Percentiles rank a stretch among this genome's conserved stretches.
phyloP scores from a whole-genome alignment of 2,888 invertebrate genomes.

The Drosophila prolongata region DNA sequence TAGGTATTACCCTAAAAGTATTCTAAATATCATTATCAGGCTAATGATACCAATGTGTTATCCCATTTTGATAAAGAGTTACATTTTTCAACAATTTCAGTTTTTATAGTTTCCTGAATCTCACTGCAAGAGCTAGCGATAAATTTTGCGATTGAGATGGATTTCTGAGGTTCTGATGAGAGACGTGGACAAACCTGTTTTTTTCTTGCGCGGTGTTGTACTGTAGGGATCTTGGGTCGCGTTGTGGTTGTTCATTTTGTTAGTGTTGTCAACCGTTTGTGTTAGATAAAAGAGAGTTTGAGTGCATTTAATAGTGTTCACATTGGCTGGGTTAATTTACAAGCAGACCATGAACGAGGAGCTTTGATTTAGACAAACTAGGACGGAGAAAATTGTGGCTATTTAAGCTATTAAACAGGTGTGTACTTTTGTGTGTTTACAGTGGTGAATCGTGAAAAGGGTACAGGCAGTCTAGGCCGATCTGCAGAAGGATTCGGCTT shows the following conservation, averaged over 20 bases:
- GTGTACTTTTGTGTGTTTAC: slow-evolving; percentile 42
- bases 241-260: slow-evolving; percentile 48
- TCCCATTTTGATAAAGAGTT: background rate
- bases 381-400: slow-evolving; percentile 27
- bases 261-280: slow-evolving; percentile 46
- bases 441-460: slow-evolving; percentile 6
- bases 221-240: slow-evolving; percentile 82
- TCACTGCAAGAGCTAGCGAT: slow-evolving; percentile 4
- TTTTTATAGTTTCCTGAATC: background rate
- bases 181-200: slow-evolving; percentile 77
- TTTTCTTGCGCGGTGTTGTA: slow-evolving; percentile 82
- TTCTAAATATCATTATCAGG: no score
- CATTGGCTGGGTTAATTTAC: slow-evolving; percentile 28
- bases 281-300: slow-evolving; percentile 62
- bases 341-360: slow-evolving; percentile 49
- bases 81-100: background rate
- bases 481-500: slow-evolving; percentile 34
- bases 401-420: slow-evolving; percentile 29
- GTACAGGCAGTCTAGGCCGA: slow-evolving; percentile 43
- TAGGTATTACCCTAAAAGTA: no score
- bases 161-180: slow-evolving; percentile 32
- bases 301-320: slow-evolving; percentile 78
- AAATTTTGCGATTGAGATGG: slow-evolving; percentile 36
- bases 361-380: slow-evolving; percentile 34
- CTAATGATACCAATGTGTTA: no score